Base-by-base conservation (phyloP, 2,797 vertebrate genomes). In the Notoglanidium macrostoma region DNA sequence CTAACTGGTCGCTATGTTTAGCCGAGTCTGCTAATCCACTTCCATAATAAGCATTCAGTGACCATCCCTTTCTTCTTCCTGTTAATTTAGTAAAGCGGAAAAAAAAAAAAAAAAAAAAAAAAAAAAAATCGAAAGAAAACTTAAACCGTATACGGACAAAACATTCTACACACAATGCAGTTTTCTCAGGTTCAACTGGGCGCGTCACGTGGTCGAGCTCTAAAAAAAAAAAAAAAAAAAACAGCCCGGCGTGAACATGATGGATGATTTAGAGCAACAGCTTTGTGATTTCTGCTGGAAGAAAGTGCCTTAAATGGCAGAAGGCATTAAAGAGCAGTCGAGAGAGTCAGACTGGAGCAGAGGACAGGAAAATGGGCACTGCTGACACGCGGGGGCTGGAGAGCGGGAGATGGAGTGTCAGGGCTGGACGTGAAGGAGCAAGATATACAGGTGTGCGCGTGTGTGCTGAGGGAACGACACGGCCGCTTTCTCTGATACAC, bases 401-500 rank as follows among this genome's bases (percentile, higher is more conserved):
- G 17, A 73, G 55, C 17, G 35, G 82, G 46, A 55, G 51, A 55
- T 35, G 8, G 29, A 57, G 29, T 54, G 49, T 29, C 23, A 49
- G 26, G 1, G 5, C 21, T 35, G 76, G 21, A 78, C 35, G 19
- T 40, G 19, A 79, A 59, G 10, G 32, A 79, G 51, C 51, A n/a
- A 76, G 76, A 57, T 55, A 78, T 57, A 55, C 73, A n/a, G 29
- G 73, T 54, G 70, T 14, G 70, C 44, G 40, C 46, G 76, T 81
- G 77, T 57, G 67, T 17, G 2, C 9, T 40, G 40, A 55, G 32
- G 29, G n/a, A 35, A 29, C n/a, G 54, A 29, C n/a, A 23, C 54
- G 32, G 76, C 51, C 19, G 35, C 23, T 12, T 79, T 79, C 32
- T 79, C 55, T 12, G 55, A 59, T 59, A 40, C 55, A 79, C 77